Evolutionary conservation across 37 sponge, comb jelly and placozoan species (phyloP).

Genomic region (Haliclona indistincta): DNA sequence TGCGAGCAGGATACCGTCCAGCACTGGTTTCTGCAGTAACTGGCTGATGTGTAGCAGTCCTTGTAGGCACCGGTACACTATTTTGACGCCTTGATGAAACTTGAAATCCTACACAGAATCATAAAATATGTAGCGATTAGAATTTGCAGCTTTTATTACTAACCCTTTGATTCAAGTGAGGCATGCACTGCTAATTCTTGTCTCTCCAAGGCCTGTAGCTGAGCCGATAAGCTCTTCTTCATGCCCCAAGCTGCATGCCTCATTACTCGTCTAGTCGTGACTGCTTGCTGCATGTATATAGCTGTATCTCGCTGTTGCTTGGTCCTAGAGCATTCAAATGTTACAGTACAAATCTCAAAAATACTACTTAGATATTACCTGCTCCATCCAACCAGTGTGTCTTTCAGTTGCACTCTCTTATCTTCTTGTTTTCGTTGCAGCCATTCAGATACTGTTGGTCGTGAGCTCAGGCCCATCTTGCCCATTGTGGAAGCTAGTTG

Average conservation of each 20-base stretch:
- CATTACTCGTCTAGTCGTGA: conserved; percentile 57
- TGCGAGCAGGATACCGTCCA: not conserved
- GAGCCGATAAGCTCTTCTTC: conserved; percentile 46
- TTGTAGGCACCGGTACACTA: not conserved
- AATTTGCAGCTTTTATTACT: too few relatives aligned
- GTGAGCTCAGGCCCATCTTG: conserved; percentile 44
- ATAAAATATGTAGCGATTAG: too few relatives aligned
- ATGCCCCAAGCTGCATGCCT: conserved; percentile 74
- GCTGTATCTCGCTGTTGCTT: conserved; percentile 54
- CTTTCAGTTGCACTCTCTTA: conserved; percentile 61
- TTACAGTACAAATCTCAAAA: not conserved
- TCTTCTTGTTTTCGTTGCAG: conserved; percentile 67
- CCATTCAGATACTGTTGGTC: conserved; percentile 87
- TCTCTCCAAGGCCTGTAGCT: conserved; percentile 40
- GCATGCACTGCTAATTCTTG: not conserved
- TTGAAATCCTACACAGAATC: not conserved
- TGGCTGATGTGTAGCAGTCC: not conserved
- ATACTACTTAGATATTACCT: conserved; percentile 2
- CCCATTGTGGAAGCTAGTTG: conserved; percentile 41
- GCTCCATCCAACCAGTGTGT: conserved; percentile 74
- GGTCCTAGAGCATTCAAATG: not conserved
- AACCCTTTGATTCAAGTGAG: too few relatives aligned
- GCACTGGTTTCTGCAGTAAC: not conserved
- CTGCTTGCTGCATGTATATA: conserved; percentile 46
- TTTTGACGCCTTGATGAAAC: not conserved